Percentiles rank a stretch among this genome's conserved stretches.
Conservation (phyloP, 2,888 invertebrate genomes). For the Tubiluchus corallicola region DNA sequence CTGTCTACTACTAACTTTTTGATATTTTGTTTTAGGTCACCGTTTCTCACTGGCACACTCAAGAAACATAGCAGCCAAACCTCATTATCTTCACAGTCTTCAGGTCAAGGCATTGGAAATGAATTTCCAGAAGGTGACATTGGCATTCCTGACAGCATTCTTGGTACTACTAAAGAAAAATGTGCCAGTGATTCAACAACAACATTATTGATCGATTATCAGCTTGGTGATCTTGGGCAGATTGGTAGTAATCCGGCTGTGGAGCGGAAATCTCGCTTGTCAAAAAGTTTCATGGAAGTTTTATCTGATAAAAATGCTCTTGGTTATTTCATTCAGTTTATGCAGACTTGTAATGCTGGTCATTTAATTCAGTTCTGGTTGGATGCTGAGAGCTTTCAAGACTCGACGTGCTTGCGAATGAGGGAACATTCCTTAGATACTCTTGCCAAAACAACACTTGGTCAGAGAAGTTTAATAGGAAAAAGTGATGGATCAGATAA, state of each 20-base stretch:
- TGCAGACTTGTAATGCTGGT: slow-evolving; percentile 46
- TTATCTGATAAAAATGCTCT: slow-evolving; percentile 57
- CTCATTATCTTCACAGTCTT: no score
- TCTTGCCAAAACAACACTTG: background rate
- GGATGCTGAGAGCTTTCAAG: slow-evolving; percentile 33
- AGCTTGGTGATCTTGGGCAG: slow-evolving; percentile 10
- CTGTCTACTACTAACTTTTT: no score
- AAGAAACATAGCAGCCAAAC: no score
- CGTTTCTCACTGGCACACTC: no score
- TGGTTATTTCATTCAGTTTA: slow-evolving; percentile 62
- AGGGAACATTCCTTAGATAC: background rate
- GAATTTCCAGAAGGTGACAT: no score
- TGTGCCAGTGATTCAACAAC: background rate
- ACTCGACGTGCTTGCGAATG: slow-evolving; percentile 13
- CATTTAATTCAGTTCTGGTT: slow-evolving; percentile 33
- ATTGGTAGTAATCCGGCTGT: background rate
- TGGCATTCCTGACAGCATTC: slow-evolving; percentile 1
- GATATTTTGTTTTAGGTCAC: no score
- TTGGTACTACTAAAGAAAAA: background rate
- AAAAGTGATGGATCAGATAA: no score
- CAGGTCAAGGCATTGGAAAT: no score
- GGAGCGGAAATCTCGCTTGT: slow-evolving; percentile 32
- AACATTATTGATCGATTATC: background rate
- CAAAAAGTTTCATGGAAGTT: slow-evolving; percentile 52
- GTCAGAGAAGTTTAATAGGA: background rate